phyloP scores from a whole-genome alignment of 2,113 vertebrate genomes.

The Dascyllus trimaculatus region DNA sequence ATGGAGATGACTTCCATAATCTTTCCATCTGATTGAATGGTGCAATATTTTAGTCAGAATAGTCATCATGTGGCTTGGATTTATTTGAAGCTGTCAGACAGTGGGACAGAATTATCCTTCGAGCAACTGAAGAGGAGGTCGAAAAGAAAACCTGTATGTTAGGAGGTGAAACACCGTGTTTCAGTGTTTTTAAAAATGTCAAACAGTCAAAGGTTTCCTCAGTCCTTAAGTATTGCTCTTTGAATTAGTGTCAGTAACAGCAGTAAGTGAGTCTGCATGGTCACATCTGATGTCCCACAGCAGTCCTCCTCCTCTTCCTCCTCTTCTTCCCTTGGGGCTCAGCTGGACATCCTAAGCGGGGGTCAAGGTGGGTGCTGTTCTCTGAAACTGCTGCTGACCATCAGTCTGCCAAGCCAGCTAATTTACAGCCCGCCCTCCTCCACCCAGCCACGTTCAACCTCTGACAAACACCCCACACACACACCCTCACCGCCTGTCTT shows the following conservation, averaged over 20 bases:
- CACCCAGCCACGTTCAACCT: constrained; percentile 32
- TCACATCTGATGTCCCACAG: neutral
- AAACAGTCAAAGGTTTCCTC: no score
- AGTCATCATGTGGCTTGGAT: no score
- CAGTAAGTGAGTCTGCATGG: neutral
- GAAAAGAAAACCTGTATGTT: no score
- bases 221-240: no score
- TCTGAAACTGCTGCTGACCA: constrained; percentile 70
- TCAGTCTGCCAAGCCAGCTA: constrained; percentile 70
- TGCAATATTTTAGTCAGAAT: no score
- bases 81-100: no score
- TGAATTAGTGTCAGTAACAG: neutral
- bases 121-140: no score
- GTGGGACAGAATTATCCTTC: no score
- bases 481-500: constrained; percentile 16
- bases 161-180: no score
- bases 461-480: constrained; percentile 27
- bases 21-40: no score
- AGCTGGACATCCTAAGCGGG: constrained; percentile 67
- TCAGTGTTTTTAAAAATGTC: no score
- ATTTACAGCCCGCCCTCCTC: constrained; percentile 78
- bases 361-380: constrained; percentile 80
- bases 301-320: neutral
- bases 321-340: constrained; percentile 60
- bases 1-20: no score